These are phyloP conservation scores for Phylloscopus trochiloides DNA, from an alignment of 2,113 vertebrate genomes.

Conservation along the genomic window DNA sequence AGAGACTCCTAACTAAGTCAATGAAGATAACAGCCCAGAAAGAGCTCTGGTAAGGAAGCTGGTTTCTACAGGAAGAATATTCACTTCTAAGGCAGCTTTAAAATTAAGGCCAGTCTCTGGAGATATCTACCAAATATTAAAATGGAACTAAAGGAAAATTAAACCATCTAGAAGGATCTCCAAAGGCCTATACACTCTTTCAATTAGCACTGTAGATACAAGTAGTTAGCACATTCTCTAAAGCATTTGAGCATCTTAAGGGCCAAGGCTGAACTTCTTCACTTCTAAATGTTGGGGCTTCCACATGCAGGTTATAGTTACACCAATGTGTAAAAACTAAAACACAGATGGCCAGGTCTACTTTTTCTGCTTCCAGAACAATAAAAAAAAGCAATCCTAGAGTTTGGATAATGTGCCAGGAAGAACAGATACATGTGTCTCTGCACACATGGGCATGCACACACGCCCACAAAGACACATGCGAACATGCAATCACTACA, in stretches of 20 bases:
- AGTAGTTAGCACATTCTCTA: background rate
- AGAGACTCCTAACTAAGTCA: background rate
- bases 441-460: rapidly evolving
- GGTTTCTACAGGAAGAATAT: background rate
- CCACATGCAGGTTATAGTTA: background rate
- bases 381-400: background rate
- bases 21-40: background rate
- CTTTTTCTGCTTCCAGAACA: background rate
- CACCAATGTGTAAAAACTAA: background rate
- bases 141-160: background rate
- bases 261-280: background rate
- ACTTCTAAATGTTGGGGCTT: background rate
- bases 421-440: background rate
- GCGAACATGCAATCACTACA: background rate
- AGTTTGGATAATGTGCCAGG: background rate
- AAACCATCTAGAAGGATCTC: background rate
- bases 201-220: background rate
- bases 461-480: background rate
- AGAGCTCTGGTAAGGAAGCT: background rate
- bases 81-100: background rate
- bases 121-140: background rate
- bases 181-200: background rate
- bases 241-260: rapidly evolving
- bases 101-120: background rate
- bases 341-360: background rate